Evolutionary conservation across 2,113 vertebrate species (phyloP).

Genomic region (Lonchura striata): DNA sequence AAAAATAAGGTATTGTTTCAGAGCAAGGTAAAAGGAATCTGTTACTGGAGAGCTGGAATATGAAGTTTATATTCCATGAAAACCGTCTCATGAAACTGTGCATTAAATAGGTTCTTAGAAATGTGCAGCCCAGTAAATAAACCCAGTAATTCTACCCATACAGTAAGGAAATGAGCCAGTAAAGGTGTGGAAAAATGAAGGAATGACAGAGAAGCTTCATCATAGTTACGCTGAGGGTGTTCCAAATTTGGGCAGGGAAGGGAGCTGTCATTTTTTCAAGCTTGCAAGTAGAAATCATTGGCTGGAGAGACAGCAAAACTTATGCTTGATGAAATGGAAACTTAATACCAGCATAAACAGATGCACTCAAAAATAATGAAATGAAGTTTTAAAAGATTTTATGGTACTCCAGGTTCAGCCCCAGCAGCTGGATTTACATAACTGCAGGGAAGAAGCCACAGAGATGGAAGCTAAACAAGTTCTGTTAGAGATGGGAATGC

Average conservation of each 20-base stretch:
- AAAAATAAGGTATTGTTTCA: background rate
- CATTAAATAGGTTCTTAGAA: slow-evolving; percentile 20
- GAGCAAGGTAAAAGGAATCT: background rate
- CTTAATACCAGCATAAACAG: slow-evolving; percentile 37
- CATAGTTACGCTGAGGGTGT: fast-evolving
- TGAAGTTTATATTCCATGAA: slow-evolving; percentile 40
- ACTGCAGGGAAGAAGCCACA: background rate
- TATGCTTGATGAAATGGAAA: background rate
- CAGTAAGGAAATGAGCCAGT: background rate
- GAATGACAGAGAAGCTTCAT: background rate
- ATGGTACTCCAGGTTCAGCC: slow-evolving; percentile 1
- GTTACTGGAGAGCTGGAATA: background rate
- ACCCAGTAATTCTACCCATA: background rate
- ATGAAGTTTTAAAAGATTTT: slow-evolving; percentile 47
- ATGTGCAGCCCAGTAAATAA: slow-evolving; percentile 18
- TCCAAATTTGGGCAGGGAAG: background rate
- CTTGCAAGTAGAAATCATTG: background rate
- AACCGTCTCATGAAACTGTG: background rate
- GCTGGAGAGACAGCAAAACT: background rate
- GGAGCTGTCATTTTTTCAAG: background rate
- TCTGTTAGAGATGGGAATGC: background rate
- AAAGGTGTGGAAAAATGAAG: background rate
- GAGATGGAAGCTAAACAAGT: background rate
- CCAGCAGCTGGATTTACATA: slow-evolving; percentile 37
- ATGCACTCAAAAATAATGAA: slow-evolving; percentile 36